Conservation (phyloP, 2,888 invertebrate species). For the Xanthostigma xanthostigma region DNA sequence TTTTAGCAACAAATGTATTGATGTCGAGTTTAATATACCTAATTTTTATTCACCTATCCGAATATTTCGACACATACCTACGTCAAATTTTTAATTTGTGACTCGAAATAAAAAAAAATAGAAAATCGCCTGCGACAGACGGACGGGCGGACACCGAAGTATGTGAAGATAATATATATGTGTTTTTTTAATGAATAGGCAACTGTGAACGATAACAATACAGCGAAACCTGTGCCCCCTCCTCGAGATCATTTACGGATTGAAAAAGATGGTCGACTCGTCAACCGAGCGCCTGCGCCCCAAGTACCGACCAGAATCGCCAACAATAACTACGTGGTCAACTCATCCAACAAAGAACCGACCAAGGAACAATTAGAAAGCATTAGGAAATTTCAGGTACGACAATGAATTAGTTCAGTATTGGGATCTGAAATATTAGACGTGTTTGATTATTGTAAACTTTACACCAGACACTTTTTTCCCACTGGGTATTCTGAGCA, state of each 20-base stretch:
- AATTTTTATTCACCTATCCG: no score
- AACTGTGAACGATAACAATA: conserved; percentile 16
- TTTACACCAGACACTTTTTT: no score
- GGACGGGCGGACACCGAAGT: neutral
- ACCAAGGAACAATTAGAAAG: conserved; percentile 81
- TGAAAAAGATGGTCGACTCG: conserved; percentile 42
- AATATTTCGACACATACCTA: no score
- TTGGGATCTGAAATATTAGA: no score
- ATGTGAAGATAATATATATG: conserved; percentile 15
- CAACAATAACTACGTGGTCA: conserved; percentile 29
- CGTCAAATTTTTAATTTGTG: no score
- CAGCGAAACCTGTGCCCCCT: conserved; percentile 39
- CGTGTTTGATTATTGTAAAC: no score
- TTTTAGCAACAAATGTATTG: no score
- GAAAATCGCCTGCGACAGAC: no score
- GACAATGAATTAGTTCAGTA: neutral
- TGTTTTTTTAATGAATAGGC: neutral
- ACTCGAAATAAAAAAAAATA: no score
- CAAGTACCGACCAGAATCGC: conserved; percentile 47
- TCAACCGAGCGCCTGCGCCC: conserved; percentile 51
- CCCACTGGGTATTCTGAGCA: no score
- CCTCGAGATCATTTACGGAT: conserved; percentile 50
- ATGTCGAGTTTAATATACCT: no score
- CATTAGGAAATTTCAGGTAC: conserved; percentile 83
- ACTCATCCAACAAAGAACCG: conserved; percentile 32